A percentile compares a stretch with the other conserved stretches of the same genome.
Evolutionary conservation across 1,140 invertebrate genomes (phyloP).

Genomic region (Brachionus rubens): DNA sequence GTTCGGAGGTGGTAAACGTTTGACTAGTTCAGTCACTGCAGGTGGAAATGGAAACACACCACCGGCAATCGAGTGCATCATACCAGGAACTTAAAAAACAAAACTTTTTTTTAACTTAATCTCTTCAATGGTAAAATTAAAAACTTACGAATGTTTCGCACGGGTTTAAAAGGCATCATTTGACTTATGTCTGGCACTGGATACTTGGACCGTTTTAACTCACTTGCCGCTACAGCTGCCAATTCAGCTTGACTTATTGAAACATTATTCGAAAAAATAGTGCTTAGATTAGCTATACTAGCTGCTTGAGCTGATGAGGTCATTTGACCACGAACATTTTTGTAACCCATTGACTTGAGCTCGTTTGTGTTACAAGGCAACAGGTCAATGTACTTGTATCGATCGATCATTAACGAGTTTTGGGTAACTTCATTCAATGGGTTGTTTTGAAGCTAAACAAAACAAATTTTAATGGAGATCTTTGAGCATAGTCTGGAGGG

Average conservation of each 20-base stretch:
- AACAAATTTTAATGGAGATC: background rate
- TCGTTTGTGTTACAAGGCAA: conserved; percentile 86
- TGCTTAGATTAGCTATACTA: background rate
- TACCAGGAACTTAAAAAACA: conserved; percentile 53
- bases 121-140: background rate
- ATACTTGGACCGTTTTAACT: conserved; percentile 53
- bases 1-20: conserved; percentile 79
- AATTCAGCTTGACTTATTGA: conserved; percentile 16
- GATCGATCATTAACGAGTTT: conserved; percentile 87
- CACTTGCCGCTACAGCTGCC: background rate
- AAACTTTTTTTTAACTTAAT: conserved; percentile 19
- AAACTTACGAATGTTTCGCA: conserved; percentile 45
- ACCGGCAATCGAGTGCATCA: conserved; percentile 64
- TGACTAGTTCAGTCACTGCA: conserved; percentile 78
- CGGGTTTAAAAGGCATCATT: conserved; percentile 88
- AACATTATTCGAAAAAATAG: conserved; percentile 6
- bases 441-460: conserved; percentile 42
- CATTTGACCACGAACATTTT: conserved; percentile 51
- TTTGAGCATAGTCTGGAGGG: background rate
- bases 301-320: background rate
- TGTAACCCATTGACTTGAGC: conserved; percentile 69
- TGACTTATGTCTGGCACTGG: conserved; percentile 81
- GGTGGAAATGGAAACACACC: conserved; percentile 85
- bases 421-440: conserved; percentile 76
- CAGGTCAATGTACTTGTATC: conserved; percentile 89